Conservation (phyloP, 1,140 invertebrate species). For the Lordiphosa mommai region DNA sequence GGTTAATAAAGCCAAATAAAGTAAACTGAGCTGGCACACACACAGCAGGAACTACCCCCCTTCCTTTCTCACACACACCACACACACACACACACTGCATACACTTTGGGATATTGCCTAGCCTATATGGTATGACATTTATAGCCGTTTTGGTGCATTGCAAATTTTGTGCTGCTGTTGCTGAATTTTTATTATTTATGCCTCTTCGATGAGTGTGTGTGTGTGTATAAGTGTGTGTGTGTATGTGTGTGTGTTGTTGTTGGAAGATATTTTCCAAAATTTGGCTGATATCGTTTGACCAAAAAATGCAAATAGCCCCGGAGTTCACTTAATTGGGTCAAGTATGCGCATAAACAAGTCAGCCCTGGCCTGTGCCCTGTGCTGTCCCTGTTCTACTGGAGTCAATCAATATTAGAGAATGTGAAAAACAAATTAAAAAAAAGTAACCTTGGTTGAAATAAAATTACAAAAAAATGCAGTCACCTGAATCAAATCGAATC, state of each 20-base stretch:
- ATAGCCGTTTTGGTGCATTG: slow-evolving; percentile 54
- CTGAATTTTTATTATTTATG: slow-evolving; percentile 65
- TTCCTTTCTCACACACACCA: not conserved
- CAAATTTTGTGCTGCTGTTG: slow-evolving; percentile 53
- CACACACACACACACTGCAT: not conserved
- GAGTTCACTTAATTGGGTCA: slow-evolving; percentile 65
- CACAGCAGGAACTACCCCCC: not conserved
- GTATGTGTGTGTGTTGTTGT: slow-evolving; percentile 17
- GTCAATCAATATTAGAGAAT: slow-evolving; percentile 12
- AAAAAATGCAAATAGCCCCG: slow-evolving; percentile 59
- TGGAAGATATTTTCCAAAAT: slow-evolving; percentile 54
- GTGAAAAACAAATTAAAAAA: too few species aligned
- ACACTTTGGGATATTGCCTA: slow-evolving; percentile 29
- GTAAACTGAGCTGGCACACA: slow-evolving; percentile 33
- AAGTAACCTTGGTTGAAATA: too few species aligned
- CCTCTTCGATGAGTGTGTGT: slow-evolving; percentile 5
- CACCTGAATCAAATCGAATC: too few species aligned
- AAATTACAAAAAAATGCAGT: too few species aligned
- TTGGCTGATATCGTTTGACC: slow-evolving; percentile 42
- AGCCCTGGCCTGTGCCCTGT: not conserved
- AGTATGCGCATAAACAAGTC: slow-evolving; percentile 80
- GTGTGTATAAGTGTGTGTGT: slow-evolving; percentile 1
- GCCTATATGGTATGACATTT: slow-evolving; percentile 43
- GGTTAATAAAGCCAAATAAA: slow-evolving; percentile 69
- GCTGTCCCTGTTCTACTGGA: slow-evolving; percentile 7